Conservation (phyloP, 2,797 vertebrate genomes). For the Taeniopygia guttata region DNA sequence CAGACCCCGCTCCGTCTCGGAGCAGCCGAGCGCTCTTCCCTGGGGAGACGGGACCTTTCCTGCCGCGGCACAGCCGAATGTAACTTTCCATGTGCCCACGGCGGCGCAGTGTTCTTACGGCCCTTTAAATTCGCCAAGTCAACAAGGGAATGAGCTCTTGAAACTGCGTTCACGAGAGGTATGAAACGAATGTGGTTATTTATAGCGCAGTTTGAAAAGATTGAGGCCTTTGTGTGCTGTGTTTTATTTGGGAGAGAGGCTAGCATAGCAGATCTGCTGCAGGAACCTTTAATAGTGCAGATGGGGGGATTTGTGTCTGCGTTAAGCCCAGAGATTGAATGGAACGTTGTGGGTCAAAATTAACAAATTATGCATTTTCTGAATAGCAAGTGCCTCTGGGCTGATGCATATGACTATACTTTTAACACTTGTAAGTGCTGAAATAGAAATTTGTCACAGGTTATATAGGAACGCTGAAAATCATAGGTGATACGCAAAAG, state of each 20-base stretch:
- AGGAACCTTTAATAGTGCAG: neutral
- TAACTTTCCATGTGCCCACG: fast-evolving
- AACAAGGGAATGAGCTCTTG: neutral
- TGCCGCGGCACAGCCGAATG: fast-evolving
- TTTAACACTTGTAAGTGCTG: neutral
- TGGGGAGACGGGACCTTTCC: neutral
- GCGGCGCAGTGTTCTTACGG: neutral
- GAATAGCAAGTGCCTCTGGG: neutral
- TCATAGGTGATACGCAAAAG: neutral
- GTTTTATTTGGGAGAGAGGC: neutral
- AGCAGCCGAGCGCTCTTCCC: neutral
- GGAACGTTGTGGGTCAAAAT: neutral
- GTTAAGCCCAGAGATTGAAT: constrained; percentile 28
- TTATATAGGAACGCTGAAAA: neutral
- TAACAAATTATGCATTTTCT: neutral
- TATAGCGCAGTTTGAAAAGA: constrained; percentile 15
- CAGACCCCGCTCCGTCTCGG: neutral
- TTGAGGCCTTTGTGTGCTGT: neutral
- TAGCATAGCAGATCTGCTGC: neutral
- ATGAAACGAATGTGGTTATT: constrained; percentile 39
- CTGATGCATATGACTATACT: neutral
- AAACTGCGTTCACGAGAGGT: neutral
- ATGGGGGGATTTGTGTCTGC: constrained; percentile 41
- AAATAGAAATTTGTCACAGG: neutral
- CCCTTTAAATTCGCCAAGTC: neutral